Evolutionary conservation across 2,888 invertebrate species (phyloP), one percentile per base, ranked within the genome.

Genomic region (Allacma fusca): DNA sequence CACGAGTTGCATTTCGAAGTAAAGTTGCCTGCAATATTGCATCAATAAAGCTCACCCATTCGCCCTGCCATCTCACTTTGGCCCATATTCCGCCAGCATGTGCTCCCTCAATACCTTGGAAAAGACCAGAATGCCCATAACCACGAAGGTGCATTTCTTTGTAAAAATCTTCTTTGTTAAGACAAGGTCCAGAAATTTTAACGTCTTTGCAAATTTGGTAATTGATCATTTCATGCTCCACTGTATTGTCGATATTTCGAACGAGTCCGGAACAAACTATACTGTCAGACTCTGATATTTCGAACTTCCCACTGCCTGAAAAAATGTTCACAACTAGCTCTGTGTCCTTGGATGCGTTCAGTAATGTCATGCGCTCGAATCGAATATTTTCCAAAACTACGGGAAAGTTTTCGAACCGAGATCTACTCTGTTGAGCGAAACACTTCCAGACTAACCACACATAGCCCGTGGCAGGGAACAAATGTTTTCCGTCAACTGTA

Each of bases 381-480:
- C 91, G 90, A 13, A 96, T 90, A 87, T 97, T 91, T 86, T 95
- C 94, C 86, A 97, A 94, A 7, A 93, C 91, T 0, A 97, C 92
- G 0, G 94, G 91, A 26, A 94, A 89, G 82, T 94, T 91, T 29
- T 90, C 90, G 83, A 88, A 91, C 0, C 91, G 87, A 65, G 91
- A 90, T 76, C 91, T 92, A 34, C 87, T 86, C 89, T 92, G 90
- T 86, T 91, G 88, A 1, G 91, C 92, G 19, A 93, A 87, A 0
- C 92, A 92, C 85, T 93, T 92, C 94, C 94, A 94, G 0, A 92
- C 92, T 21, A 92, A 87, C 44, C 92, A 92, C 89, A 97, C 89
- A 86, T 96, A 96, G 19, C 96, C 97, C 57, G 98, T 97, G 79
- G 97, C 97, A 23, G 98, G 98, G 89, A 95, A 98, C 28, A 98